phyloP scores from a whole-genome alignment of 1,140 invertebrate species.

The Drosophila persimilis region DNA sequence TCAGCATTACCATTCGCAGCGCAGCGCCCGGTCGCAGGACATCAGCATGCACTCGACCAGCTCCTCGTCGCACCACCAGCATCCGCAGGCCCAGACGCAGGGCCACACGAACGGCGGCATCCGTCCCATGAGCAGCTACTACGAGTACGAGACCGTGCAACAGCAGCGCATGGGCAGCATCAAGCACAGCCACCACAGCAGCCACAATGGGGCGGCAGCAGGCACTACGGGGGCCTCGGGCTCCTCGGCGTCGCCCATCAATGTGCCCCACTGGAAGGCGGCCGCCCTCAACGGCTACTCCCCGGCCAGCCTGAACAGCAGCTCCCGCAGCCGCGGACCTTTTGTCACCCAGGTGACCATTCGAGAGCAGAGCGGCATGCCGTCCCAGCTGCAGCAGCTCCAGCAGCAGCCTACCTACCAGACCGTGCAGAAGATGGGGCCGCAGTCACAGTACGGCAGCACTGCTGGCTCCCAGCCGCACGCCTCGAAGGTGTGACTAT shows the following conservation, averaged over 20 bases:
- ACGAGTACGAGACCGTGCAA: constrained; percentile 92
- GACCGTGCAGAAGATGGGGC: constrained; percentile 63
- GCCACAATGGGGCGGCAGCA: not conserved
- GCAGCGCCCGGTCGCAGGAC: constrained; percentile 86
- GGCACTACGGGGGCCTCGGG: constrained; percentile 4
- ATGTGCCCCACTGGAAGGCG: constrained; percentile 75
- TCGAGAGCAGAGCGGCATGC: constrained; percentile 58
- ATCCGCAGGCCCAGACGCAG: constrained; percentile 20
- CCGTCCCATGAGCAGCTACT: constrained; percentile 91
- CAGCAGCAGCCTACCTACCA: constrained; percentile 75
- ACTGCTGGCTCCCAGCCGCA: constrained; percentile 69
- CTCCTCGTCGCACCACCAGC: constrained; percentile 40
- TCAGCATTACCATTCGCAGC: constrained; percentile 90
- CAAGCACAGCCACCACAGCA: constrained; percentile 67
- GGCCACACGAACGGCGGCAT: constrained; percentile 32
- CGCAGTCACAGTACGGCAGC: constrained; percentile 63
- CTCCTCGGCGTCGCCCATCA: constrained; percentile 61
- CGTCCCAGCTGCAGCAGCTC: constrained; percentile 32
- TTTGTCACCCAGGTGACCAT: constrained; percentile 86
- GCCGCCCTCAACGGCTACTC: constrained; percentile 73
- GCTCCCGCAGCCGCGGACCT: constrained; percentile 84
- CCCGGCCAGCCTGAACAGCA: constrained; percentile 70
- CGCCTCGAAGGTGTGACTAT: constrained; percentile 82
- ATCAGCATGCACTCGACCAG: constrained; percentile 75
- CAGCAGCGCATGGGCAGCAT: constrained; percentile 83